Base-by-base conservation (phyloP, 2,113 vertebrate genomes). In the Rhinopomastus cyanomelas region DNA sequence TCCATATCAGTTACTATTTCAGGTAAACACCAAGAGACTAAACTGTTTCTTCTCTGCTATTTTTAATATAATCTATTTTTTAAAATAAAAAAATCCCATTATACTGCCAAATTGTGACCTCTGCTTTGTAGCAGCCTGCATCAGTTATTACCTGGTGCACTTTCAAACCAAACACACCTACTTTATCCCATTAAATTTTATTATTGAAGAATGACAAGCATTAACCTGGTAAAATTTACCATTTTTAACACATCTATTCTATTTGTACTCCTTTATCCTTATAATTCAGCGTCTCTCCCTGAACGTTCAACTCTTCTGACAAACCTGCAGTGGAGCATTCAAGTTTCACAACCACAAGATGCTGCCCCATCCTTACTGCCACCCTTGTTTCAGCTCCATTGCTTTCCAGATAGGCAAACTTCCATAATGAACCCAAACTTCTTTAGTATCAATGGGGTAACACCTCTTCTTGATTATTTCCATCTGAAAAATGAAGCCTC, bases 301-400 rank as follows among this genome's bases (percentile, higher is more conserved):
- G 4, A 48, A 27, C 26, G 20, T 19, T 76, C 53, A 36, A 22
- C 42, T 51, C 27, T 2, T 3, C 36, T 37, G 67, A 23, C 30
- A 32, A n/a, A 82, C 36, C 34, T 18, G n/a, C 13, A 6, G 27
- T 1, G 42, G 37, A 73, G 55, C 67, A 39, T 44, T 79, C 49
- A 30, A 75, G 59, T 68, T 65, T 21, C 10, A 14, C 23, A 36
- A 53, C 36, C 71, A 44, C 72, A 26, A 36, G 46, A 69, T 5
- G 42, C 29, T 59, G 72, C 56, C 15, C 72, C 68, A 20, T 55
- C 81, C 36, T 37, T 36, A 51, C 37, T 32, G 23, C 37, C 57
- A 30, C 7, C 6, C 36, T 57, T 8, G 0, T 27, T 53, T 60
- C 67, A 55, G 59, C 59, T 37, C 69, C 0, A 0, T 29, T 79